Percentiles rank a stretch among this genome's conserved stretches.
These are phyloP conservation scores for Branchellion lobata DNA, from an alignment of 2,888 invertebrate species.

Conservation along the genomic window DNA sequence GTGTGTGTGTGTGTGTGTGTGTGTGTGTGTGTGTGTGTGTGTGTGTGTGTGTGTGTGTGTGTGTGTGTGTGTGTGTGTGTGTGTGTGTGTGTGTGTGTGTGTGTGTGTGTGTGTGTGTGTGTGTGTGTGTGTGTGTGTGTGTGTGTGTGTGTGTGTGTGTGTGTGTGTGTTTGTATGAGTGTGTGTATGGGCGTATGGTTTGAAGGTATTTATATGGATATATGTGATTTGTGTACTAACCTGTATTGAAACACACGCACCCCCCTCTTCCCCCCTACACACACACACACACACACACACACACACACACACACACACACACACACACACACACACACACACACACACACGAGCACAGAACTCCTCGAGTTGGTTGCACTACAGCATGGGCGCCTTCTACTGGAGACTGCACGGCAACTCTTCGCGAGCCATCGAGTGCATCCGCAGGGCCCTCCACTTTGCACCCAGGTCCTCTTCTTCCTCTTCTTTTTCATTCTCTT, in stretches of 20 bases:
- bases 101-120: no score
- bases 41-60: neutral
- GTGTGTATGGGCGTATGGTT: neutral
- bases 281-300: conserved; percentile 17
- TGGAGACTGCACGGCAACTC: conserved; percentile 77
- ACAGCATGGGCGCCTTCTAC: conserved; percentile 76
- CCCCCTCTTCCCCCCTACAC: neutral
- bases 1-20: neutral
- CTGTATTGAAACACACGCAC: no score
- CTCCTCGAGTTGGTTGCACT: conserved; percentile 75
- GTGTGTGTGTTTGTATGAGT: neutral
- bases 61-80: neutral
- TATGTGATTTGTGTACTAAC: neutral
- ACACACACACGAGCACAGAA: conserved; percentile 63
- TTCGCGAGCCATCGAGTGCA: conserved; percentile 77
- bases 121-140: no score
- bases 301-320: conserved; percentile 31
- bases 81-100: no score
- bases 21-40: neutral
- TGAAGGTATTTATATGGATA: neutral
- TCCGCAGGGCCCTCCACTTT: conserved; percentile 74
- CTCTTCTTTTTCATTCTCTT: neutral
- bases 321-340: conserved; percentile 22
- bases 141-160: no score
- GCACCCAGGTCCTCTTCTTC: conserved; percentile 69